Percentiles rank a stretch among this genome's conserved stretches.
Conservation (phyloP, 1,140 invertebrate genomes). For the Drosophila seguyi region DNA sequence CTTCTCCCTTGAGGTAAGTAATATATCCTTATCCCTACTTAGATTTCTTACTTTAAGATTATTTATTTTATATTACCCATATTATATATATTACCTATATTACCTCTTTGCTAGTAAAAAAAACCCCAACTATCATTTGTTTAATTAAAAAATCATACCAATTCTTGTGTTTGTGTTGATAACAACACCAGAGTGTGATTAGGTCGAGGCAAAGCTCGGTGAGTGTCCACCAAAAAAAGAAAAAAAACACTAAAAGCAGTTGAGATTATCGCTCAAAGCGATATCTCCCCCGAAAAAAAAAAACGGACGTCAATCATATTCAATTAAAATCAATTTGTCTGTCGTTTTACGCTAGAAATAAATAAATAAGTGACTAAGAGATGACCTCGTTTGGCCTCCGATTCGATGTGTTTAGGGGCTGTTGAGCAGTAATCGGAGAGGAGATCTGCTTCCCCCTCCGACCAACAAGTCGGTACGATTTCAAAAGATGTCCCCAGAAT, state of each 20-base stretch:
- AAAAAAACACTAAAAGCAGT: slow-evolving; percentile 2
- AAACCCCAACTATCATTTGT: slow-evolving; percentile 5
- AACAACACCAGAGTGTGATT: slow-evolving; percentile 39
- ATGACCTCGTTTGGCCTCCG: slow-evolving; percentile 50
- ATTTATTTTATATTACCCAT: not conserved
- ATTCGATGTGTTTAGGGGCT: slow-evolving; percentile 33
- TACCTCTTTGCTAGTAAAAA: not conserved
- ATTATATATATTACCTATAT: not conserved
- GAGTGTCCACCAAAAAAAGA: slow-evolving; percentile 6
- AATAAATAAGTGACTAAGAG: slow-evolving; percentile 58
- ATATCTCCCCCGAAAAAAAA: slow-evolving; percentile 14
- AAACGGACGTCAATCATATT: slow-evolving; percentile 65
- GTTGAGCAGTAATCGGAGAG: slow-evolving; percentile 13
- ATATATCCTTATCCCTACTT: not conserved
- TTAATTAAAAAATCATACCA: slow-evolving; percentile 57
- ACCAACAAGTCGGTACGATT: slow-evolving; percentile 2
- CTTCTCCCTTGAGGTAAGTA: too few species aligned
- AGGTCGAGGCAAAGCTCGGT: slow-evolving; percentile 16
- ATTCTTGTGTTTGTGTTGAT: slow-evolving; percentile 40
- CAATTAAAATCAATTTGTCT: slow-evolving; percentile 69
- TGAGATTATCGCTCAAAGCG: slow-evolving; percentile 37
- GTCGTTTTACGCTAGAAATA: slow-evolving; percentile 67
- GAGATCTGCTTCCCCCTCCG: not conserved
- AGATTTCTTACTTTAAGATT: not conserved
- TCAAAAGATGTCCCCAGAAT: slow-evolving; percentile 21